Evolutionary conservation across 2,888 invertebrate genomes (phyloP).

Genomic region (Tridacna crocea): DNA sequence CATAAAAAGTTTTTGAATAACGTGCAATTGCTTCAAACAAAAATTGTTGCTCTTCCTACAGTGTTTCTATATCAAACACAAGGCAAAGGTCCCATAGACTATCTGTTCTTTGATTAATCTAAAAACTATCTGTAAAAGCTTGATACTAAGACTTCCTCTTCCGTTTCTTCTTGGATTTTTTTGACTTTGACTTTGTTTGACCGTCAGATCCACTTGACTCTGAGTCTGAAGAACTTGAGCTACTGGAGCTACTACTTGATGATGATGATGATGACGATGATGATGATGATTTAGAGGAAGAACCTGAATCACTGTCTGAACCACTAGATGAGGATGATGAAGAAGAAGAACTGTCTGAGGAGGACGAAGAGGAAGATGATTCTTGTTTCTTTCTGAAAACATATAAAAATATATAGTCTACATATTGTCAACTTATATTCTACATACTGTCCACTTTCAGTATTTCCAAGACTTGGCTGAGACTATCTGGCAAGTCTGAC

Average conservation of each 20-base stretch:
- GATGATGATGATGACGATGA: not conserved
- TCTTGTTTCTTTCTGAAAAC: slow-evolving; percentile 16
- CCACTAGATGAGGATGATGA: slow-evolving; percentile 15
- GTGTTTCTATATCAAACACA: too few species aligned
- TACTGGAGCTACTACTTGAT: slow-evolving; percentile 32
- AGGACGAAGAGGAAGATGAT: slow-evolving; percentile 12
- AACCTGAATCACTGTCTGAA: slow-evolving; percentile 14
- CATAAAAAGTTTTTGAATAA: too few species aligned
- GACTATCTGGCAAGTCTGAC: too few species aligned
- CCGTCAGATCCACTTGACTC: slow-evolving; percentile 21
- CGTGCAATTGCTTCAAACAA: too few species aligned
- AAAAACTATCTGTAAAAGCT: too few species aligned
- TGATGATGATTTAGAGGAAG: slow-evolving; percentile 20
- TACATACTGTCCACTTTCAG: too few species aligned
- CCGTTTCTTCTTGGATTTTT: slow-evolving; percentile 29
- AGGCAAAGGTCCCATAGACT: too few species aligned
- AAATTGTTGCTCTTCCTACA: too few species aligned
- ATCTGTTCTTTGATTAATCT: too few species aligned
- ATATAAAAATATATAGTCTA: not conserved
- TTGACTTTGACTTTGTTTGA: slow-evolving; percentile 32
- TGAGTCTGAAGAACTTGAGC: slow-evolving; percentile 46
- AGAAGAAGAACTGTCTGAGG: slow-evolving; percentile 14
- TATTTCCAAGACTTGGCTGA: too few species aligned
- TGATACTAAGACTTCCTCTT: not conserved
- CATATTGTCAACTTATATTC: too few species aligned